These are phyloP conservation scores for Drosophila chauvacae DNA, from an alignment of 1,140 invertebrate species.

Conservation along the genomic window DNA sequence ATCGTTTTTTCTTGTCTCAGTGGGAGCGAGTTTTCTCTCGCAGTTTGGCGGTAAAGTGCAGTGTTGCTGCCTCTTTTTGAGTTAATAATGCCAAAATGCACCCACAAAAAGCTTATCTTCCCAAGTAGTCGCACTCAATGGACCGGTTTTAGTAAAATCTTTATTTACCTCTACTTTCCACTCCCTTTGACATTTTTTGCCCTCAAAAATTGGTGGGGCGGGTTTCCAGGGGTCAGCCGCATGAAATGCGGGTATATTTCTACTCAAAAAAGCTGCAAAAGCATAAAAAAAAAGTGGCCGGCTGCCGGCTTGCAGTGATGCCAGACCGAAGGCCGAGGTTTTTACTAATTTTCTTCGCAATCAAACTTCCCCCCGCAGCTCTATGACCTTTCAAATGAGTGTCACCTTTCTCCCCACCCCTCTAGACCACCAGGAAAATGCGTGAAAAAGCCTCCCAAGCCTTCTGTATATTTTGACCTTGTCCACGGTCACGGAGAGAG, in stretches of 20 bases:
- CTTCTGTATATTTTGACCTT: constrained; percentile 9
- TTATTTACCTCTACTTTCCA: background rate
- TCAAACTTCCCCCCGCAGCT: background rate
- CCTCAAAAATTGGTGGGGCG: background rate
- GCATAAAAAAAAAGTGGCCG: background rate
- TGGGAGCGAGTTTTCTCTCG: constrained; percentile 25
- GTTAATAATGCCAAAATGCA: background rate
- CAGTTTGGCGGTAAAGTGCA: constrained; percentile 12
- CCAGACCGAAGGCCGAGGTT: background rate
- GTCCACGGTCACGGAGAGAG: constrained; percentile 13
- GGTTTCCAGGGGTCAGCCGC: too few relatives aligned
- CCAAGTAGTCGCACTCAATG: background rate
- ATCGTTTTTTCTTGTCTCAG: constrained; percentile 7
- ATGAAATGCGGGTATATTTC: background rate
- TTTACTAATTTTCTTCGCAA: background rate
- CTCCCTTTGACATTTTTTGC: too few relatives aligned
- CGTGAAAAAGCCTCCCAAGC: background rate
- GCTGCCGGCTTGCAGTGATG: constrained; percentile 2
- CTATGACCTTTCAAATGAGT: background rate
- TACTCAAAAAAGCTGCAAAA: background rate
- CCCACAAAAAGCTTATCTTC: background rate
- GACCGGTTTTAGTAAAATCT: background rate
- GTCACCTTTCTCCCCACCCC: too few relatives aligned
- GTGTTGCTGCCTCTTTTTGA: background rate
- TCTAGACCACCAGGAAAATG: background rate